Evolutionary conservation across 1,140 invertebrate species (phyloP).

Genomic region (Prorops nasuta): DNA sequence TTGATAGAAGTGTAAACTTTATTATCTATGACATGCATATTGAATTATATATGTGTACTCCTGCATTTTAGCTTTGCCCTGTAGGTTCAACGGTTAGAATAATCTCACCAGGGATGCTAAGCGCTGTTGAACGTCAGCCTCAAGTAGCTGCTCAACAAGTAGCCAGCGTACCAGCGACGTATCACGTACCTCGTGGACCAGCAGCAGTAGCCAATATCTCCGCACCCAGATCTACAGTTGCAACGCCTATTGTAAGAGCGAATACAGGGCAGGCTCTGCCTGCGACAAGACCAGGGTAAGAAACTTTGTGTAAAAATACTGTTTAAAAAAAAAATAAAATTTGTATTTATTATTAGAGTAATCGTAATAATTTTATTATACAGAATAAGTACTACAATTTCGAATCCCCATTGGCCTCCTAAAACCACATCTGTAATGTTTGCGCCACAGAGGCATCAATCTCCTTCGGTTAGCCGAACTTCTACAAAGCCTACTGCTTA

Average conservation of each 20-base stretch:
- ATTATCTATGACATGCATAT: neutral
- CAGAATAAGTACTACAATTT: constrained; percentile 38
- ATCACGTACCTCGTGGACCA: constrained; percentile 50
- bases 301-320: neutral
- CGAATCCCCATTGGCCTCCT: constrained; percentile 47
- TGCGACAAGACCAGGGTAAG: constrained; percentile 26
- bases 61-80: constrained; percentile 46
- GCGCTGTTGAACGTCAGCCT: constrained; percentile 43
- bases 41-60: no score
- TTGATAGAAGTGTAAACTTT: neutral
- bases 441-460: constrained; percentile 44
- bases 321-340: constrained; percentile 4
- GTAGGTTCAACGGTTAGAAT: constrained; percentile 49
- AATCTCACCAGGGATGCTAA: constrained; percentile 48
- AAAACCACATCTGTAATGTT: constrained; percentile 48
- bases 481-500: constrained; percentile 27
- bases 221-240: constrained; percentile 49
- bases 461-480: constrained; percentile 42
- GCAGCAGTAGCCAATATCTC: constrained; percentile 56
- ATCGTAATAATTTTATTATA: constrained; percentile 11
- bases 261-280: constrained; percentile 28
- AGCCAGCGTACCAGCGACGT: constrained; percentile 48
- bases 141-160: constrained; percentile 39
- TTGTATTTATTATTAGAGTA: neutral
- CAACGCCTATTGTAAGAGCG: constrained; percentile 51